phyloP scores from a whole-genome alignment of 2,113 vertebrate genomes.

The Odontophorus gujanensis region DNA sequence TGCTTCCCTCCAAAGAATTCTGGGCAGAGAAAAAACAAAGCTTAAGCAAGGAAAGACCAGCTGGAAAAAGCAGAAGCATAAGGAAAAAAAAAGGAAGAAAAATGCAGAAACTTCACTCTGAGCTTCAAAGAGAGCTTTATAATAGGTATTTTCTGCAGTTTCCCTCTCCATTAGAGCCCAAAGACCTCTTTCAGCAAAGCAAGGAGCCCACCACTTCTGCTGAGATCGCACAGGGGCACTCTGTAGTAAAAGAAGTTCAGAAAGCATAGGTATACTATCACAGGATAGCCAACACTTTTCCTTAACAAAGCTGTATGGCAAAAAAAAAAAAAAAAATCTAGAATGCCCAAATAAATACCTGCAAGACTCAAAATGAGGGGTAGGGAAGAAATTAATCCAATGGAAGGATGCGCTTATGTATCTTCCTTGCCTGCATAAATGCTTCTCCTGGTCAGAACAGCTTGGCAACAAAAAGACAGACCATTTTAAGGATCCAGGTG shows the following conservation, averaged over 20 bases:
- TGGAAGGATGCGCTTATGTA: background rate
- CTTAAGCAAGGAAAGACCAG: background rate
- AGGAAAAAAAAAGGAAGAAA: background rate
- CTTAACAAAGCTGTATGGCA: background rate
- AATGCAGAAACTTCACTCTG: background rate
- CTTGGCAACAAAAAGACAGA: background rate
- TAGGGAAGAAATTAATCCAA: background rate
- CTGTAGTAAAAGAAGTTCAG: background rate
- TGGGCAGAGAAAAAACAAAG: background rate
- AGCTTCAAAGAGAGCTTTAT: background rate
- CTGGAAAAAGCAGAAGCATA: background rate
- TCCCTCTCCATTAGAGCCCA: background rate
- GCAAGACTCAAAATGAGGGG: background rate
- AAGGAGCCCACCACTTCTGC: rapidly evolving
- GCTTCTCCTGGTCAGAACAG: background rate
- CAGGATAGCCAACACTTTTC: background rate
- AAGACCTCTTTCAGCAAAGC: background rate
- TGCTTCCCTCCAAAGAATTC: background rate
- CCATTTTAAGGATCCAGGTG: background rate
- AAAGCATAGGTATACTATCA: background rate
- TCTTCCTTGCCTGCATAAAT: background rate
- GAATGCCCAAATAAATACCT: background rate
- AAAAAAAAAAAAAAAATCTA: background rate
- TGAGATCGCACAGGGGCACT: background rate
- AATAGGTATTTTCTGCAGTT: background rate